These are phyloP conservation scores for Ochropleura plecta DNA, from an alignment of 2,888 invertebrate genomes.

Conservation along the genomic window DNA sequence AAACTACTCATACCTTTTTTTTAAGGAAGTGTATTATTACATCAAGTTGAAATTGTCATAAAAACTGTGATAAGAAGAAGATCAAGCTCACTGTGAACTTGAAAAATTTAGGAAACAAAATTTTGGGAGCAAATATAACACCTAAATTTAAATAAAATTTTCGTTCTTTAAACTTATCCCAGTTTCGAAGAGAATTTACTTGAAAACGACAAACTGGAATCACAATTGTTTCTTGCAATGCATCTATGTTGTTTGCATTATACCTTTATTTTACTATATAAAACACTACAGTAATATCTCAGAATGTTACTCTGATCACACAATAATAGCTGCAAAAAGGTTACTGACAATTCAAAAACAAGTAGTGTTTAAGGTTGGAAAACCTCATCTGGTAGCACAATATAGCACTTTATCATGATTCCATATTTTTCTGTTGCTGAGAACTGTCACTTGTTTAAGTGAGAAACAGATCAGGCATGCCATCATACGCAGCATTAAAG, in stretches of 20 bases:
- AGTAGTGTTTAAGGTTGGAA: neutral
- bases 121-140: neutral
- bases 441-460: neutral
- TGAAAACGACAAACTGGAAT: neutral
- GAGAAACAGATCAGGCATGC: neutral
- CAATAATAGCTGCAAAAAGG: neutral
- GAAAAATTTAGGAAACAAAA: neutral
- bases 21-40: neutral
- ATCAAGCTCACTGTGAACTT: slow-evolving; percentile 1
- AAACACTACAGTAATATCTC: neutral
- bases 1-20: neutral
- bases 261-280: slow-evolving; percentile 5
- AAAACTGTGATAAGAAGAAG: neutral
- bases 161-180: neutral
- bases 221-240: neutral
- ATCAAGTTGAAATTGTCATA: neutral
- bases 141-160: neutral
- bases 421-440: neutral
- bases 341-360: neutral
- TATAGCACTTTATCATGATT: neutral
- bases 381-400: neutral
- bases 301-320: neutral
- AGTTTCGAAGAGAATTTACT: neutral
- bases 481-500: neutral
- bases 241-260: neutral